Evolutionary conservation across 2,888 invertebrate genomes (phyloP).

Genomic region (Campoplex nolae): DNA sequence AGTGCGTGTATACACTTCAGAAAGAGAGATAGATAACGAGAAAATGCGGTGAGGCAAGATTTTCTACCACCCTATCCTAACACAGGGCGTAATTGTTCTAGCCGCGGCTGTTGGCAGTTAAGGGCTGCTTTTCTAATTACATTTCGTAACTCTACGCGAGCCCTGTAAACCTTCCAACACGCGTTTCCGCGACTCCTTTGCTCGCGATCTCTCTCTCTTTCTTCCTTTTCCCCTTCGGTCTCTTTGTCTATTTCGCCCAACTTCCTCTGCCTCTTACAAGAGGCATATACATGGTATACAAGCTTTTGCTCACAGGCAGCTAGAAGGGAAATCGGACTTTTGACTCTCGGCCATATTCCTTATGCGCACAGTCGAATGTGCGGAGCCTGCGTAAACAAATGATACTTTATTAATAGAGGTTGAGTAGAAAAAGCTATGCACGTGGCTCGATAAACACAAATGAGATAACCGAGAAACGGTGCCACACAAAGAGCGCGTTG

Average conservation of each 20-base stretch:
- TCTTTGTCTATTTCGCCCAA: background rate
- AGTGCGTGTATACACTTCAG: constrained; percentile 20
- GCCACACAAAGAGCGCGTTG: background rate
- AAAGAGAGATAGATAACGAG: constrained; percentile 32
- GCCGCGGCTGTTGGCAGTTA: constrained; percentile 67
- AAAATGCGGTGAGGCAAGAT: constrained; percentile 52
- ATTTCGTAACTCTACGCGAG: constrained; percentile 63
- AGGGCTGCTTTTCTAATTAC: constrained; percentile 69
- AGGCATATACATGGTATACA: constrained; percentile 33
- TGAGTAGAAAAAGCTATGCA: background rate
- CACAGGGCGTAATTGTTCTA: constrained; percentile 62
- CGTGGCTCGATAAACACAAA: constrained; percentile 28
- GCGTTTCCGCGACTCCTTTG: constrained; percentile 36
- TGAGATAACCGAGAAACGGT: constrained; percentile 11
- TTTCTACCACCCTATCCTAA: constrained; percentile 36
- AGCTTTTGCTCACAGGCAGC: constrained; percentile 47
- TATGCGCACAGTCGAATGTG: background rate
- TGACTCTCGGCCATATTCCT: background rate
- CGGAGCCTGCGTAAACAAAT: background rate
- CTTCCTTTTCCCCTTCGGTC: background rate
- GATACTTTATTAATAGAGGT: constrained; percentile 40
- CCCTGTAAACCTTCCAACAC: constrained; percentile 58
- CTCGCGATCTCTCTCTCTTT: constrained; percentile 4
- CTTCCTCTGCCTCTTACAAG: constrained; percentile 8
- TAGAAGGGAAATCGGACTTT: constrained; percentile 60